These are phyloP conservation scores for Phalacrocorax brasilianus DNA, from an alignment of 2,113 vertebrate genomes.

Conservation along the genomic window DNA sequence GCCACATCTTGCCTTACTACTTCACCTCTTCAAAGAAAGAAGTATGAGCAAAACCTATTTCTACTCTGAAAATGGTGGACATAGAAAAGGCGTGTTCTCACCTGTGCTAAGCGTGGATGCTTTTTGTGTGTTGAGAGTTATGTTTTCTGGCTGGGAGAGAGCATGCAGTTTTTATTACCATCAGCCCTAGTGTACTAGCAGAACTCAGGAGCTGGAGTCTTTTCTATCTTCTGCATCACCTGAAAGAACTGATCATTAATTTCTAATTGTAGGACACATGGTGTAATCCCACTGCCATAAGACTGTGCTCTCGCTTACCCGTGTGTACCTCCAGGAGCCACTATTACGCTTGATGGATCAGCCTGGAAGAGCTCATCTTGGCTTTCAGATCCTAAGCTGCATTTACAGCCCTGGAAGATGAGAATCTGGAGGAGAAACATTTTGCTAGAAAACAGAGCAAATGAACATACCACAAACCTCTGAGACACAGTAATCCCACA, in stretches of 20 bases:
- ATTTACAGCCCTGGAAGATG: constrained; percentile 44
- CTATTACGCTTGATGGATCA: constrained; percentile 63
- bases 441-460: constrained; percentile 55
- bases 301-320: constrained; percentile 20
- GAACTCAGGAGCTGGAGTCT: background rate
- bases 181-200: background rate
- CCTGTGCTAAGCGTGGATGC: background rate
- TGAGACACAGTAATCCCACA: constrained; percentile 58
- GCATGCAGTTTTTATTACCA: background rate
- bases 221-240: constrained; percentile 7
- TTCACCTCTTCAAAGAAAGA: background rate
- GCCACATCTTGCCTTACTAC: background rate
- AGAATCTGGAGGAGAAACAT: constrained; percentile 29
- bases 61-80: background rate
- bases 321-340: constrained; percentile 48
- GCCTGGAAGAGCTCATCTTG: constrained; percentile 45
- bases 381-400: constrained; percentile 37
- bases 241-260: constrained; percentile 40
- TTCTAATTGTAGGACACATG: constrained; percentile 44
- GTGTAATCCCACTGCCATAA: background rate
- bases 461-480: constrained; percentile 57
- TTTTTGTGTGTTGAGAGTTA: background rate
- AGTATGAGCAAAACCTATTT: background rate
- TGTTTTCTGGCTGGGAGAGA: background rate
- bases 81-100: background rate